A percentile compares a stretch with the other conserved stretches of the same genome.
phyloP scores from a whole-genome alignment of 2,888 invertebrate genomes.

The Apocheima hispidaria region DNA sequence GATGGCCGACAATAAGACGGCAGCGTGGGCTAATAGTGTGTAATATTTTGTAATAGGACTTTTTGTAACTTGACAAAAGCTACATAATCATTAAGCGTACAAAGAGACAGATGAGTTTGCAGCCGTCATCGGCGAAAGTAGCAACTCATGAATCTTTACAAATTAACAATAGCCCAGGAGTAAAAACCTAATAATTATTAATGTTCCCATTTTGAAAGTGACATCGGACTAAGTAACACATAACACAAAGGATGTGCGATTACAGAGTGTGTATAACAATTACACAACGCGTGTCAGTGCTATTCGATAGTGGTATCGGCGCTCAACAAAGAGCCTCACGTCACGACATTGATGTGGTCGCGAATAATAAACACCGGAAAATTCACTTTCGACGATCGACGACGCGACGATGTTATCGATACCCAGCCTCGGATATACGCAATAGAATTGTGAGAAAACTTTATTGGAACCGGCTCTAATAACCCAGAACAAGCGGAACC shows the following conservation, averaged over 20 bases:
- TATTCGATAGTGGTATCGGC: constrained; percentile 49
- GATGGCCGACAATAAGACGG: constrained; percentile 23
- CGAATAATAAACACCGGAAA: constrained; percentile 81
- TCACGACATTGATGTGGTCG: constrained; percentile 56
- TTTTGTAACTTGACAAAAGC: constrained; percentile 31
- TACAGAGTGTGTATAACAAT: constrained; percentile 46
- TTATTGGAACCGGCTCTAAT: constrained; percentile 54
- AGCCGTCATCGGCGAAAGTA: constrained; percentile 35
- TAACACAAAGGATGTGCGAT: constrained; percentile 31
- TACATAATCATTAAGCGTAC: constrained; percentile 32
- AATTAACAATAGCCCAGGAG: constrained; percentile 35
- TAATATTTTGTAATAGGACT: constrained; percentile 32
- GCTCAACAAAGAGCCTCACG: constrained; percentile 67
- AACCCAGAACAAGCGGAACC: constrained; percentile 52
- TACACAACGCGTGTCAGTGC: constrained; percentile 51
- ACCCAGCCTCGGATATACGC: constrained; percentile 43
- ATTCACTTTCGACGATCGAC: constrained; percentile 80
- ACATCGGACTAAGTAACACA: constrained; percentile 24
- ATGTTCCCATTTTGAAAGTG: constrained; percentile 34
- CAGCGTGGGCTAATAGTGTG: constrained; percentile 33
- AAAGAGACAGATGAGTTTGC: constrained; percentile 32
- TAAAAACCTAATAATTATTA: constrained; percentile 33
- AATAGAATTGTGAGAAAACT: constrained; percentile 46
- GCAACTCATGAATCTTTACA: constrained; percentile 29
- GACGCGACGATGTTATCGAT: constrained; percentile 65